Percentiles rank a stretch among this genome's conserved stretches.
Conservation (phyloP, 2,888 invertebrate species). For the Heliconius ethilla region DNA sequence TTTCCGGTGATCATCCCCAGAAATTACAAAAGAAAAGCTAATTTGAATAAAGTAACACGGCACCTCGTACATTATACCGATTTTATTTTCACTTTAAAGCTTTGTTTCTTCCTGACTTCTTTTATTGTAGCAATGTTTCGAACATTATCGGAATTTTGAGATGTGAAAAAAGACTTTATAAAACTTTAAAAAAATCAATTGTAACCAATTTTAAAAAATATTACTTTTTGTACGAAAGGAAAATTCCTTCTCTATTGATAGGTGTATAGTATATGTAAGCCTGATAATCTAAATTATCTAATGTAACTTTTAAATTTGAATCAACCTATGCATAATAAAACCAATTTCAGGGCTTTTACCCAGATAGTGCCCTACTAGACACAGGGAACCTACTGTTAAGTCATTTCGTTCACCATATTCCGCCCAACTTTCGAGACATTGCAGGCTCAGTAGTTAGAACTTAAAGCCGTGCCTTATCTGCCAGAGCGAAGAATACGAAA, state of each 20-base stretch:
- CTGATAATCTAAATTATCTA: too few species aligned
- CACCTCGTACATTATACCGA: slow-evolving; percentile 18
- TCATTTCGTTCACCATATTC: background rate
- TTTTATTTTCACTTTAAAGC: slow-evolving; percentile 35
- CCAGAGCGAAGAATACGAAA: background rate
- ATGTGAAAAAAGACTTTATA: background rate
- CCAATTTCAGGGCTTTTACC: background rate
- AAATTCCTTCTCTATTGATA: too few species aligned
- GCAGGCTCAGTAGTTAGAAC: background rate
- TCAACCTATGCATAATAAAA: background rate
- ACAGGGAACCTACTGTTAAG: background rate
- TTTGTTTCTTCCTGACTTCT: slow-evolving; percentile 28
- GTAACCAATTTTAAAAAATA: too few species aligned
- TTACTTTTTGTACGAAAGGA: too few species aligned
- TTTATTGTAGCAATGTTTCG: slow-evolving; percentile 25
- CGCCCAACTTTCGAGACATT: background rate
- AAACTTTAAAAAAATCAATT: background rate
- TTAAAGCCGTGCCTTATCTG: background rate
- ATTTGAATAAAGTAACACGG: slow-evolving; percentile 41
- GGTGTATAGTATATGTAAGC: too few species aligned
- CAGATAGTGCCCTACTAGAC: background rate
- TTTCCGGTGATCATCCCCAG: slow-evolving; percentile 22
- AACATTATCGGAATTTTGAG: slow-evolving; percentile 26
- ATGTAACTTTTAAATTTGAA: too few species aligned
- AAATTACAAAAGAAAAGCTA: slow-evolving; percentile 38